Evolutionary conservation across 2,888 invertebrate genomes (phyloP), one percentile per base, ranked within the genome.

Genomic region (Euclidia mi): DNA sequence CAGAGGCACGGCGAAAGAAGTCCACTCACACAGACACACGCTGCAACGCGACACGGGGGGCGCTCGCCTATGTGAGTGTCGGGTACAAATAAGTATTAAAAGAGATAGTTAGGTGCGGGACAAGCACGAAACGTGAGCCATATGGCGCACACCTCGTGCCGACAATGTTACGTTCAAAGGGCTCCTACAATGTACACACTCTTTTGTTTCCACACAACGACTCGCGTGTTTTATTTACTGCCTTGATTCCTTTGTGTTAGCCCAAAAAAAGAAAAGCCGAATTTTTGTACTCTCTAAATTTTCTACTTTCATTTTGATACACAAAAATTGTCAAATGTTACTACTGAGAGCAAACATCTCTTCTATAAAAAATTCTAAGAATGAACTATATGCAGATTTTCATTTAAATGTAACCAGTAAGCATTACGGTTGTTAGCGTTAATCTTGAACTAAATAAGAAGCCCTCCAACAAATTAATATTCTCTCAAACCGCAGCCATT

Each of bases 51-150:
- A 88, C 88, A 86, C 84, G 81, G 85, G 91, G 90, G 90, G 90
- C 79, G 59, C 62, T 71, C 49, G 75, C 42, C 61, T 87, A 91
- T 92, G 93, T 90, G 94, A 72, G 91, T 79, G 85, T 61, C 58
- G 69, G 84, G 85, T 79, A 88, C 88, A 90, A 92, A 92, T 91
- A 92, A 94, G 92, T 92, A 91, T 92, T 91, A 93, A 92, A 94
- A 92, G 92, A 94, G 91, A 94, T 93, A 94, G 92, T 94, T 92
- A 92, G 88, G 89, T 88, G 85, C 78, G 87, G 85, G 84, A 87
- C 88, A 85, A 85, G 85, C 81, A 84, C 80, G 81, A 81, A 78
- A 81, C 82, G 84, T 82, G 77, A 72, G 67, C 85, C 87, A 84
- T 86, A 85, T 85, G 87, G 78, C 72, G 81, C 68, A 66, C 66